These are phyloP conservation scores for Parambassis ranga DNA, from an alignment of 2,797 vertebrate species.

Conservation along the genomic window DNA sequence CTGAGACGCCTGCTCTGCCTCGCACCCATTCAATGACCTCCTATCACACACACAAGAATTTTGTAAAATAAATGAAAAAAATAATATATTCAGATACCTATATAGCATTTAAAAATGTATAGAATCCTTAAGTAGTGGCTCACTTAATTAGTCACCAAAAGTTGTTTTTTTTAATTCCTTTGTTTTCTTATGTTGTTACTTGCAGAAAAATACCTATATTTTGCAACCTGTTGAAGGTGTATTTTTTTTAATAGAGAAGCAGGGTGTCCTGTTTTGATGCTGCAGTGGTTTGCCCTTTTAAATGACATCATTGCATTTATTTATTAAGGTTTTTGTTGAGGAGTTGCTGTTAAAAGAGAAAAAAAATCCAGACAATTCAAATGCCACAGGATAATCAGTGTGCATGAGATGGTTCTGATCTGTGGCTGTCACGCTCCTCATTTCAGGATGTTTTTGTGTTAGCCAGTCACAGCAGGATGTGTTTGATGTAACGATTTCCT, in stretches of 20 bases:
- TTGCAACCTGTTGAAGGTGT: constrained; percentile 45
- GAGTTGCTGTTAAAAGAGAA: constrained; percentile 57
- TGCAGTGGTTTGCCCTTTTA: constrained; percentile 63
- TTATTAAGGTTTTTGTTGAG: constrained; percentile 63
- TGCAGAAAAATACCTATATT: constrained; percentile 53
- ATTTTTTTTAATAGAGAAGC: constrained; percentile 37
- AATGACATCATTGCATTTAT: constrained; percentile 59
- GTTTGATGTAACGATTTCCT: background rate
- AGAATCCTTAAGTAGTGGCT: constrained; percentile 82
- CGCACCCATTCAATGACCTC: constrained; percentile 48
- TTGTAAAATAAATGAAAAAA: constrained; percentile 80
- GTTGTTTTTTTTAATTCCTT: constrained; percentile 48
- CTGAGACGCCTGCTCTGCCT: constrained; percentile 48
- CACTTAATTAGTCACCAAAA: constrained; percentile 79
- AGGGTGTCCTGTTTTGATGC: constrained; percentile 71
- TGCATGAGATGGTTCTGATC: constrained; percentile 19
- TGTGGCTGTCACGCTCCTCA: background rate
- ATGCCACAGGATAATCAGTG: constrained; percentile 78
- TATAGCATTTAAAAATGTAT: constrained; percentile 83
- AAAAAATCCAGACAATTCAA: constrained; percentile 65
- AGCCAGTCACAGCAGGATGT: background rate
- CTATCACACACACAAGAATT: constrained; percentile 28
- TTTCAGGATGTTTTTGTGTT: background rate
- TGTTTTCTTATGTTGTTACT: constrained; percentile 55
- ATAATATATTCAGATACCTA: constrained; percentile 84